A percentile compares a stretch with the other conserved stretches of the same genome.
Evolutionary conservation across 2,113 vertebrate species (phyloP).

Genomic region (Lucifuga dentata): DNA sequence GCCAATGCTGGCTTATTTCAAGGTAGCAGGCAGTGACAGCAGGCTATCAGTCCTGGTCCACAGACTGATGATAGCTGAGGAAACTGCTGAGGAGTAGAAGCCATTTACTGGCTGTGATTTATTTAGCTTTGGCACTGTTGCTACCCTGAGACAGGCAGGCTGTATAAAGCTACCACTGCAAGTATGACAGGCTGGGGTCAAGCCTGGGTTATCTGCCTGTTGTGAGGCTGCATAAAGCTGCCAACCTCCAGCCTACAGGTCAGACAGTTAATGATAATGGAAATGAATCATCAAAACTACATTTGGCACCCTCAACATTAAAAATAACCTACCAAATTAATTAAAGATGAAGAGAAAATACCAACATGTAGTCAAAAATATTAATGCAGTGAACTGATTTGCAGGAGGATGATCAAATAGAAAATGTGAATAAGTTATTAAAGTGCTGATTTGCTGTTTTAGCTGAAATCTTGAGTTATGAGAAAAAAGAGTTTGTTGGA

Average conservation of each 20-base stretch:
- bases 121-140: slow-evolving; percentile 54
- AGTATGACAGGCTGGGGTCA: slow-evolving; percentile 32
- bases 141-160: slow-evolving; percentile 48
- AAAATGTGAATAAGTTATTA: neutral
- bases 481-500: neutral
- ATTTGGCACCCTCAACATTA: slow-evolving; percentile 3
- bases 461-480: neutral
- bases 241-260: slow-evolving; percentile 10
- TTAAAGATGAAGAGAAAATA: neutral
- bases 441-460: neutral
- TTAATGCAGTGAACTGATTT: neutral
- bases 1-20: neutral
- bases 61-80: slow-evolving; percentile 62
- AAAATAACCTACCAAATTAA: neutral
- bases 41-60: slow-evolving; percentile 50
- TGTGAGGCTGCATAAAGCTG: slow-evolving; percentile 7
- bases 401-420: too few species aligned
- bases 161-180: slow-evolving; percentile 34
- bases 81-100: slow-evolving; percentile 64
- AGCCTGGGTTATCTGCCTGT: slow-evolving; percentile 25
- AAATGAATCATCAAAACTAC: slow-evolving; percentile 3
- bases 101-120: slow-evolving; percentile 66
- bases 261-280: slow-evolving; percentile 11
- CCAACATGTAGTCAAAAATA: neutral
- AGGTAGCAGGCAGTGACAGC: slow-evolving; percentile 53